Evolutionary conservation across 2,113 vertebrate genomes (phyloP), one percentile per base, ranked within the genome.

Genomic region (Nothobranchius kuhntae): DNA sequence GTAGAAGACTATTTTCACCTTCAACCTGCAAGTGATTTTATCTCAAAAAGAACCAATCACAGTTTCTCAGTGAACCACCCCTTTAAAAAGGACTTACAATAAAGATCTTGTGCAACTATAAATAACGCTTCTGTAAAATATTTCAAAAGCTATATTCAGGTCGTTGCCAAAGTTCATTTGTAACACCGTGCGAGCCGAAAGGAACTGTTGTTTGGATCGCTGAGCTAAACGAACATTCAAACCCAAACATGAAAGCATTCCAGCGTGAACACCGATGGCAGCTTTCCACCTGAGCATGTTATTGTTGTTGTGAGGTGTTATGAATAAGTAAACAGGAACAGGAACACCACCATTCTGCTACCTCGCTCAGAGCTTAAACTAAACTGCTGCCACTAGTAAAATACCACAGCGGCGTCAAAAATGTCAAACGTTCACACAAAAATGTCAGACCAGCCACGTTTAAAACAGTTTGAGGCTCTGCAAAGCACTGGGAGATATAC

Each of bases 311-410:
- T 45, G 50, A 10, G 64, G n/a, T 0, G n/a, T 57, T 24, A 61
- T 77, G 40, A 71, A 73, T 77, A 70, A 73, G 65, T 57, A 64
- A 84, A 80, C 48, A 44, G 53, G 7, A 44, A 48, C 47, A 72
- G 24, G 68, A 73, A 72, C 62, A 51, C 56, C 40, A 0, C 13
- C 53, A 47, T 24, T 58, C 35, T 51, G 48, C 56, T 7, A 14
- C 21, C 65, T 53, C 51, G 45, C 57, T 48, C 38, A 1, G 14
- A 62, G 40, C 42, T 61, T 5, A 58, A 42, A 9, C 50, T 26
- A 60, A 53, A n/a, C 46, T 36, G 53, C 12, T 15, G 9, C 30
- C 0, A n/a, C 7, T 4, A 13, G 14, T 9, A 38, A 38, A 15
- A 36, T 15, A 50, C n/a, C 9, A 61, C 7, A 36, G 13, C 67